Evolutionary conservation across 2,888 invertebrate species (phyloP).

Genomic region (Agrypnus murinus): DNA sequence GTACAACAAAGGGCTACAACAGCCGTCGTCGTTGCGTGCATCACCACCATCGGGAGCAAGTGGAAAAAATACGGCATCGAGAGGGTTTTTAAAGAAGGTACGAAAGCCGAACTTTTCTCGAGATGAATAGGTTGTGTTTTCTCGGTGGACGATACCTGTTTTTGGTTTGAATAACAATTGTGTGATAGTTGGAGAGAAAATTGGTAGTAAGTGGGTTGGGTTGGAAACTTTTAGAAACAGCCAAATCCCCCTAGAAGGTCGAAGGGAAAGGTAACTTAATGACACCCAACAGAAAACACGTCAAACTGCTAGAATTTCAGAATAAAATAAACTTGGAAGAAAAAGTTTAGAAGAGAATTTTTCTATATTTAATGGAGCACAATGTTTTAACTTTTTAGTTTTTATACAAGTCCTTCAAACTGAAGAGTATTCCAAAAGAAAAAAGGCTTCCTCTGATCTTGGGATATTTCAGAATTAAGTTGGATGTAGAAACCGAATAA

Average conservation of each 20-base stretch:
- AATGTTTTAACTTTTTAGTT: too few relatives aligned
- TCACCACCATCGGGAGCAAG: not conserved
- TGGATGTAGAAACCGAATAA: too few relatives aligned
- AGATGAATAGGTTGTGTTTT: slow-evolving; percentile 22
- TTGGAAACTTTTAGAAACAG: not conserved
- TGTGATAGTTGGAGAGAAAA: not conserved
- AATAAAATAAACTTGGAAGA: not conserved
- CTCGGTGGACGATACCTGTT: slow-evolving; percentile 5
- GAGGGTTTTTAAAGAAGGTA: slow-evolving; percentile 7
- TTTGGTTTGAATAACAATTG: slow-evolving; percentile 20
- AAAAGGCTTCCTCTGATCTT: too few relatives aligned
- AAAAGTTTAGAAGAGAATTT: too few relatives aligned
- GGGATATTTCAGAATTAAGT: too few relatives aligned
- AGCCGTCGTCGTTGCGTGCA: slow-evolving; percentile 20
- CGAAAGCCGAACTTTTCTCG: slow-evolving; percentile 15
- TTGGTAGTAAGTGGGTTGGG: too few relatives aligned
- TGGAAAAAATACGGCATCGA: slow-evolving; percentile 22
- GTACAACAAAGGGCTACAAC: slow-evolving; percentile 21
- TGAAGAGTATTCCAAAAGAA: too few relatives aligned
- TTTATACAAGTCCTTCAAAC: too few relatives aligned
- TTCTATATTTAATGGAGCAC: too few relatives aligned
- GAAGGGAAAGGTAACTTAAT: not conserved
- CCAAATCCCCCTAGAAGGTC: not conserved
- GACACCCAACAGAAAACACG: not conserved
- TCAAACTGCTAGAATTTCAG: not conserved